Evolutionary conservation across 2,797 vertebrate species (phyloP), one percentile per base, ranked within the genome.

Genomic region (Paratrypauchen microcephalus): DNA sequence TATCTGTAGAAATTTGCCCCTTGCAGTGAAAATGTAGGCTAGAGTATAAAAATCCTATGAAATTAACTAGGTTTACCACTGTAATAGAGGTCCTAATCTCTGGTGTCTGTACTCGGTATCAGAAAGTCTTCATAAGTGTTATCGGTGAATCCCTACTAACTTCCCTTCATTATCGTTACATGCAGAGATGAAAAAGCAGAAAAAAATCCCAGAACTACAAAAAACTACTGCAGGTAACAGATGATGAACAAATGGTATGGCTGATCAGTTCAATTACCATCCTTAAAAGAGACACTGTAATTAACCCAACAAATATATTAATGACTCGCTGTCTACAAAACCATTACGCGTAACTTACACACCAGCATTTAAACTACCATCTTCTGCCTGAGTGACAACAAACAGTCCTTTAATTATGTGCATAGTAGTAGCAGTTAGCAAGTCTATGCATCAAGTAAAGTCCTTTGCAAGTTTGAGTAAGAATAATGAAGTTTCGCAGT

Each of bases 401-500:
- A 84, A 16, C 12, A 45, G 4, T 81, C 68, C 63, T 58, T 67
- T 57, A 65, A 70, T 79, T 87, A 76, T 82, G 64, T 45, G 69
- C 3, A 13, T 71, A 78, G 70, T 69, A 86, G 78, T 70, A 36
- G 74, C 77, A 70, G 71, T 79, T 79, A 73, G 70, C 60, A 77
- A 76, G 56, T 18, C 71, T 52, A 69, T 65, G 65, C 56, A 70
- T 52, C 57, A 75, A 79, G 70, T 71, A 75, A 77, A 71, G 73
- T 75, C 66, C 69, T 77, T 75, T 41, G 71, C 84, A 74, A 65
- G 82, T 79, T 77, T 74, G 78, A 77, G 18, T 75, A 78, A 81
- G 82, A 86, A 87, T 24, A 90, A 87, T 76, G 57, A 86, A 88
- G 87, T 90, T 84, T 82, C 75, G 75, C 5, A 13, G 83, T 79